Conservation (phyloP, 2,113 vertebrate genomes). For the Brevimyrus niger region DNA sequence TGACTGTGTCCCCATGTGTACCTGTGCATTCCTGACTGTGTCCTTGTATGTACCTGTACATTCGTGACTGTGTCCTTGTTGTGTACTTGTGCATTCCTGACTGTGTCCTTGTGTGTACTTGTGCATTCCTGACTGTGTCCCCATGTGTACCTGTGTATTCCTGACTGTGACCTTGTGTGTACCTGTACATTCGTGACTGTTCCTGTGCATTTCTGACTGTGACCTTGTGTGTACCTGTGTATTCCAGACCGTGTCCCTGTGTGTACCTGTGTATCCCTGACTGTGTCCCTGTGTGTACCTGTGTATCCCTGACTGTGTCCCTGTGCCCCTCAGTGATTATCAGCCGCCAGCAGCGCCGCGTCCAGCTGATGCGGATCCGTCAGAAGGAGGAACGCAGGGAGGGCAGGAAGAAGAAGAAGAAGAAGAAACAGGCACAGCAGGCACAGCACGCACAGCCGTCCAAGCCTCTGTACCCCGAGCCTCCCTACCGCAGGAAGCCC, state of each 20-base stretch:
- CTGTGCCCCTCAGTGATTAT: constrained; percentile 73
- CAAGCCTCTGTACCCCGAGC: constrained; percentile 68
- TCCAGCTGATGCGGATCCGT: constrained; percentile 92
- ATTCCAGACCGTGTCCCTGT: constrained; percentile 15
- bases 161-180: background rate
- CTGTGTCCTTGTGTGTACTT: background rate
- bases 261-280: background rate
- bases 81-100: constrained; percentile 20
- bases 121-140: background rate
- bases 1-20: background rate
- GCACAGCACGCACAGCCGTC: constrained; percentile 59
- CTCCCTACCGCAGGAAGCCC: constrained; percentile 88
- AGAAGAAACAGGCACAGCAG: too few relatives aligned
- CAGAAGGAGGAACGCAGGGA: constrained; percentile 86
- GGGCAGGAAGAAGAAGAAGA: constrained; percentile 74
- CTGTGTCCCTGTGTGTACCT: background rate
- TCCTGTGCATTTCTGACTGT: background rate
- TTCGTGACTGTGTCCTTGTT: constrained; percentile 13
- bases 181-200: too few relatives aligned
- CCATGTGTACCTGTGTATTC: background rate
- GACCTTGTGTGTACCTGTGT: constrained; percentile 20
- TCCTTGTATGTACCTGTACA: background rate
- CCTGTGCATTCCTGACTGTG: background rate
- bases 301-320: background rate
- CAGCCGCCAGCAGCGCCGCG: constrained; percentile 84